Evolutionary conservation across 2,797 vertebrate genomes (phyloP).

Genomic region (Bryconaethiops microstoma): DNA sequence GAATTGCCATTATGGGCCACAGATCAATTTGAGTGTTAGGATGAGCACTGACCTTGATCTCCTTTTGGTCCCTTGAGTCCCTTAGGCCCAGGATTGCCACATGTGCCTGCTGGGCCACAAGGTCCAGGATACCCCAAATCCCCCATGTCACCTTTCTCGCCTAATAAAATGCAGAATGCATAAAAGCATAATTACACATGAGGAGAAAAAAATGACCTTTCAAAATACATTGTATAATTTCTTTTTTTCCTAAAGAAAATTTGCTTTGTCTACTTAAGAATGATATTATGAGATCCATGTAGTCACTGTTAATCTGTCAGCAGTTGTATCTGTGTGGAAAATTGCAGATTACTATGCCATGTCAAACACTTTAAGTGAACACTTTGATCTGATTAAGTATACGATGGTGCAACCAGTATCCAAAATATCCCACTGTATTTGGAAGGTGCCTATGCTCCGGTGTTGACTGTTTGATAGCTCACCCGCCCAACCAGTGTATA

Average conservation of each 20-base stretch:
- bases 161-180: constrained; percentile 50
- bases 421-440: too few relatives aligned
- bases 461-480: too few relatives aligned
- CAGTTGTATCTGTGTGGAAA: neutral
- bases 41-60: constrained; percentile 51
- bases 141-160: constrained; percentile 63
- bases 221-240: neutral
- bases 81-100: constrained; percentile 50
- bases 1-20: too few relatives aligned
- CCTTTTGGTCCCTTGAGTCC: constrained; percentile 48
- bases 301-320: too few relatives aligned
- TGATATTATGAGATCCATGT: too few relatives aligned
- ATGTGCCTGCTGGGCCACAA: constrained; percentile 52
- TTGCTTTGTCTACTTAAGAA: neutral
- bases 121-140: constrained; percentile 62
- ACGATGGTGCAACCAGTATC: too few relatives aligned
- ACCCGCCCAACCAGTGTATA: too few relatives aligned
- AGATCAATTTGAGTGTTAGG: too few relatives aligned
- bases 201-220: neutral
- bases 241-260: neutral
- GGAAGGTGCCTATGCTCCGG: too few relatives aligned
- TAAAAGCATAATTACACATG: neutral
- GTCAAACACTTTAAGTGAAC: too few relatives aligned
- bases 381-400: too few relatives aligned
- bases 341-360: neutral